Base-by-base conservation (phyloP, 1,140 invertebrate species). In the Parasteatoda tepidariorum region DNA sequence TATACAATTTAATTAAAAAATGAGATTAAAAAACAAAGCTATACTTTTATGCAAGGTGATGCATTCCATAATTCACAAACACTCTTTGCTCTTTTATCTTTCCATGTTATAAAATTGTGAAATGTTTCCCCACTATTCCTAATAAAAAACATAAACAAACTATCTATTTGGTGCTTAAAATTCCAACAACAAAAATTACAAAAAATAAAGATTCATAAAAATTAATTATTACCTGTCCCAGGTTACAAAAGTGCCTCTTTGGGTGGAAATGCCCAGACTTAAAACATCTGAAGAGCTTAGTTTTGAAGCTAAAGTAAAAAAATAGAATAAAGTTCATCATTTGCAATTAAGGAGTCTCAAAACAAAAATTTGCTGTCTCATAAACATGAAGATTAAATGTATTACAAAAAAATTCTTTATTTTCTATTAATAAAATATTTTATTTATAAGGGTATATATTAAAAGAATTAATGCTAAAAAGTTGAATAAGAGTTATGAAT, bases 41-140 rank as follows among this genome's bases (percentile, higher is more conserved):
- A 61, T 78, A 57, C 84, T 89, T 92, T 95, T 87, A 96, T 91
- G 4, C 90, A 92, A 59, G 94, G 90, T 4, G 96, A 97, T 11
- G 92, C 90, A 89, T 99, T 98, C 94, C 95, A 97, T 86, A 93
- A 88, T 66, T 94, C 92, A 0, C 98, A 96, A 74, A 96, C 89
- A 34, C 91, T 88, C 86, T 94, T 92, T 31, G 96, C 94, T 76
- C 97, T 91, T 33, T 95, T 86, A 89, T 99, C 97, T 88, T 98
- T 98, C 97, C 98, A 99, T 26, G 95, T 97, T 83, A 99, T 96
- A 85, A 99, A 95, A 87, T 96, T 96, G 88, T 98, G 97, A 89
- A 95, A 97, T 68, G 93, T 92, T 87, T 93, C 91, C 2, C 95
- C 94, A 54, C 93, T 96, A 67, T 92, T 90, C 84, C 92, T 79